Base-by-base conservation (phyloP, 2,113 vertebrate species). In the Platichthys flesus region DNA sequence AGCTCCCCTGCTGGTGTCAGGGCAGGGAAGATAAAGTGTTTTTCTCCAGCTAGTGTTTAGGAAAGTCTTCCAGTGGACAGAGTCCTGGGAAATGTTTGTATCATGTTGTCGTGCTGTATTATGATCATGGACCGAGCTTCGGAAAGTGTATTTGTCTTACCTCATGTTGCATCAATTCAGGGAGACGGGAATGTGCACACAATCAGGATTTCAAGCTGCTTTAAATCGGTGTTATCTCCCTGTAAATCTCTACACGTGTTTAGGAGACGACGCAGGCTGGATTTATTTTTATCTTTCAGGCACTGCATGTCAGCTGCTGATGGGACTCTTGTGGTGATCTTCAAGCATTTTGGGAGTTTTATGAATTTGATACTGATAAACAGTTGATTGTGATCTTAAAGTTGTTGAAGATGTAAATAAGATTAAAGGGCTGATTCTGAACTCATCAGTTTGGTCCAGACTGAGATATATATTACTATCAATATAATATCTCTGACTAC, bases 81-180 rank as follows among this genome's bases (percentile, higher is more conserved):
- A 89, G 79, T 79, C 90, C 91, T 87, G 85, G 81, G 78, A 85
- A 89, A 85, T 92, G 88, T 92, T 91, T 91, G 85, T 76, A 71
- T 78, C 66, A 84, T 85, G 88, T 81, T 92, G 88, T 82, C 82
- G 37, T 78, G 59, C 73, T 63, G 79, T 80, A 76, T 82, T 80
- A 74, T 78, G 85, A 74, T 75, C 83, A 78, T 65, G 69, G 71
- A 86, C 74, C 65, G 69, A 82, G 76, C 72, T 82, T 62, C 77
- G 84, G 80, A 90, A 88, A 87, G 74, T 73, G 12, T 71, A 58
- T 80, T 75, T 76, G 45, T 82, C 80, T 79, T 74, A 75, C 37
- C 62, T 81, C 62, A 67, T 16, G 23, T 64, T 59, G 55, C 23
- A 56, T 82, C 37, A 62, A 64, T 70, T 57, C 79, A 71, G 69